A percentile compares a stretch with the other conserved stretches of the same genome.
Evolutionary conservation across 2,888 invertebrate genomes (phyloP).

Genomic region (Andricus curvator): DNA sequence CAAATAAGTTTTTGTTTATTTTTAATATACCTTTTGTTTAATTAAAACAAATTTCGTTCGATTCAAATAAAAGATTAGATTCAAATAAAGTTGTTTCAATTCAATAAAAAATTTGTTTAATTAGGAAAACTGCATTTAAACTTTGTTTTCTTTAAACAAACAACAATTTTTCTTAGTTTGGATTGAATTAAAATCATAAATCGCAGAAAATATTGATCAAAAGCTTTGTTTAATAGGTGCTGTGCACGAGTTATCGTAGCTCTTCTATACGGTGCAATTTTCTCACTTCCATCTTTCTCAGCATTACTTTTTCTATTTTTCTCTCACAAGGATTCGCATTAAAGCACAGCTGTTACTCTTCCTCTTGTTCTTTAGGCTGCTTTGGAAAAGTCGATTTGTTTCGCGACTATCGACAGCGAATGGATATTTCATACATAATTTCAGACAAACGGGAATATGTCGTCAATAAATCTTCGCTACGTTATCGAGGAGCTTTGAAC

Average conservation of each 20-base stretch:
- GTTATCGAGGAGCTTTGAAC: not conserved
- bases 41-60: too few relatives aligned
- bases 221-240: not conserved
- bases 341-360: conserved; percentile 7
- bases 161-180: too few relatives aligned
- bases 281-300: not conserved
- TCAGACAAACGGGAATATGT: not conserved
- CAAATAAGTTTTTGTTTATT: too few relatives aligned
- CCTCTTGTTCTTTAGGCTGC: not conserved
- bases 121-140: too few relatives aligned
- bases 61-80: too few relatives aligned
- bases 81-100: too few relatives aligned
- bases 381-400: conserved; percentile 4
- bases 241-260: not conserved
- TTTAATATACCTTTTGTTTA: too few relatives aligned
- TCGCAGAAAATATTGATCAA: not conserved
- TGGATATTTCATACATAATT: conserved; percentile 15
- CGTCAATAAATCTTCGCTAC: conserved; percentile 4
- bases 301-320: not conserved
- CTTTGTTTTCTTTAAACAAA: too few relatives aligned
- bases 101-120: too few relatives aligned
- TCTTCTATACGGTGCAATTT: not conserved
- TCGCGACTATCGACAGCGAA: conserved; percentile 4
- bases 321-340: not conserved
- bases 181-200: not conserved